Base-by-base conservation (phyloP, 2,797 vertebrate genomes). In the Trachurus trachurus region DNA sequence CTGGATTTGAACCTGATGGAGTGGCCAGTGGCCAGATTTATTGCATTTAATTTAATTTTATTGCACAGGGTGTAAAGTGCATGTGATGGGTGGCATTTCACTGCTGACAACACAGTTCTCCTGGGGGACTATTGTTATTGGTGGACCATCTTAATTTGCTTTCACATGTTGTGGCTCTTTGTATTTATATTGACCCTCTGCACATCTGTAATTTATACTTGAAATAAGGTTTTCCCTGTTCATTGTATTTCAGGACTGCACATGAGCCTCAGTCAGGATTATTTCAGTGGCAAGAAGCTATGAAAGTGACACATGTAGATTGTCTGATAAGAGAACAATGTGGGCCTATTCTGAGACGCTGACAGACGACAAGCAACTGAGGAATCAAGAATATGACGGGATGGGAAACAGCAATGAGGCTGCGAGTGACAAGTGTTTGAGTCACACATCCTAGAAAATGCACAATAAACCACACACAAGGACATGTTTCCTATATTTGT, bases 401-500 rank as follows among this genome's bases (percentile, higher is more conserved):
- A 83, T 78, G 37, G 60, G 83, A 26, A 82, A 71, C 66, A 72
- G 66, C 72, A 69, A 79, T 67, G 57, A n/a, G 66, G 49, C 81
- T 19, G 66, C 56, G 40, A 72, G 66, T 81, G 80, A 86, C 77
- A 70, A 74, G 83, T 52, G 70, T 70, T 49, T 70, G 85, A 76
- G 72, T 42, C 66, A 64, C 59, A 13, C 0, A 34, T 3, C 7
- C 8, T 2, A 6, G 21, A 53, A 53, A 11, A 21, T 15, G 1
- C 5, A 16, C 22, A 29, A 15, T 2, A 4, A 8, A 39, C 40
- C 19, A 2, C 9, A 39, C 31, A 58, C 7, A 37, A 26, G 21
- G 16, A 45, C 1, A 17, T 17, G 42, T 44, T 44, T 13, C 42
- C 42, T 15, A 3, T 44, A 3, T 44, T 42, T 44, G 44, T 45